Evolutionary conservation across 2,888 invertebrate genomes (phyloP), one percentile per base, ranked within the genome.

Genomic region (Hirtodrosophila duncani): DNA sequence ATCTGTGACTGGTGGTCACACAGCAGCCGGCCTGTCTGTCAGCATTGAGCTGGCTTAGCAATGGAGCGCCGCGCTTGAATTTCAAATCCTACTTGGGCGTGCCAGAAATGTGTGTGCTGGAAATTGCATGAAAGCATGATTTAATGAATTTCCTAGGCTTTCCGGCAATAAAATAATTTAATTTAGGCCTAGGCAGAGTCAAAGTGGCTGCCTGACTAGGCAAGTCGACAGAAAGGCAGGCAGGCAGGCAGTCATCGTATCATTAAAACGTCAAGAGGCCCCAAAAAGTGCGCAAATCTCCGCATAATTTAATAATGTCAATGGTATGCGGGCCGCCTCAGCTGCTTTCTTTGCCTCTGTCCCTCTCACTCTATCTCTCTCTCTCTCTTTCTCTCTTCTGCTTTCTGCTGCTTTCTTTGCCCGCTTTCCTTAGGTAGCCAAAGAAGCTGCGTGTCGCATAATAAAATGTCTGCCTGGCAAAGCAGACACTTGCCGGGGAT

Each of bases 111-210:
- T 70, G 52, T 70, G 33, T 52, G 39, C 53, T 50, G 56, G 45
- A 67, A 70, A 63, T 67, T 72, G 68, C 62, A 55, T 77, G 46
- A 55, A 67, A 74, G 51, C 63, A 60, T 62, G 79, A 74, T 67
- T 78, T 67, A 74, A 67, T 61, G 75, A 71, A 79, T 81, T 81
- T 70, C 39, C 48, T 48, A 58, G 55, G 61, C 57, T 67, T 61
- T 66, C 75, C 79, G 79, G 75, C 63, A 67, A 81, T 81, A 71
- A 79, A 70, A 78, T 81, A 79, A 78, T 79, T 81, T 79, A 71
- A 79, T 78, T 78, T 71, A 44, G 39, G 63, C 63, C 67, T 59
- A 57, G 45, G 45, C 51, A 50, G 10, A 13, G 36, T 24, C 18
- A 36, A 27, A 30, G 17, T 20, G 24, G 26, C 13, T 10, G 9